Evolutionary conservation across 2,888 invertebrate genomes (phyloP), one percentile per base, ranked within the genome.

Genomic region (Drosophila mettleri): DNA sequence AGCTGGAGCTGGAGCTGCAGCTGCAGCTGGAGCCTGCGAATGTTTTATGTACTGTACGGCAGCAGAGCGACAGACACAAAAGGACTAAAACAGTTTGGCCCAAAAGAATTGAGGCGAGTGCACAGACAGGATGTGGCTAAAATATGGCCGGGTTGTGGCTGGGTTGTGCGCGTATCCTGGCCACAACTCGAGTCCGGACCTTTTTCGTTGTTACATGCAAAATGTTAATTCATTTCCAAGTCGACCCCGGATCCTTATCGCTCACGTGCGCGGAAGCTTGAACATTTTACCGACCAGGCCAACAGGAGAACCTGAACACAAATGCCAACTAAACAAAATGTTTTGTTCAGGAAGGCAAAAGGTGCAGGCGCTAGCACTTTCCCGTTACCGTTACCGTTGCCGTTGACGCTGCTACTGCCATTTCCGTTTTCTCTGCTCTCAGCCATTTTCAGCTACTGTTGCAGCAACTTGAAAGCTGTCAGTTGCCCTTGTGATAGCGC

Each of bases 141-240:
- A 45, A 45, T 29, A 29, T 29, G 27, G 45, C 45, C 3, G 49
- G 41, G 53, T 53, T 69, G 48, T 49, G 72, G 45, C 46, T 34
- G 41, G 38, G 49, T 38, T 69, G 39, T 49, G 72, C 69, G 46
- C 66, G 59, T 68, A 79, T 79, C 77, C 85, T 78, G 71, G 60
- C 55, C 52, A 22, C 34, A 67, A 55, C 60, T 53, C 41, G 39
- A 16, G 43, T n/a, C 14, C 20, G 12, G 12, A 20, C 31, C 59
- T 33, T 24, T 60, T 76, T 69, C 58, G 24, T 43, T 33, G 74
- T 80, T 70, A 78, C 85, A 80, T 83, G 87, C 86, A 83, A 85
- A 85, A 87, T 77, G 88, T 85, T 85, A 85, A 85, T 87, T 87
- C 81, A 83, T 86, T 85, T 85, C 62, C 76, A 64, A 66, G 72